Evolutionary conservation across 2,888 invertebrate genomes (phyloP), one percentile per base, ranked within the genome.

Genomic region (Drosophila pseudotalamancana): DNA sequence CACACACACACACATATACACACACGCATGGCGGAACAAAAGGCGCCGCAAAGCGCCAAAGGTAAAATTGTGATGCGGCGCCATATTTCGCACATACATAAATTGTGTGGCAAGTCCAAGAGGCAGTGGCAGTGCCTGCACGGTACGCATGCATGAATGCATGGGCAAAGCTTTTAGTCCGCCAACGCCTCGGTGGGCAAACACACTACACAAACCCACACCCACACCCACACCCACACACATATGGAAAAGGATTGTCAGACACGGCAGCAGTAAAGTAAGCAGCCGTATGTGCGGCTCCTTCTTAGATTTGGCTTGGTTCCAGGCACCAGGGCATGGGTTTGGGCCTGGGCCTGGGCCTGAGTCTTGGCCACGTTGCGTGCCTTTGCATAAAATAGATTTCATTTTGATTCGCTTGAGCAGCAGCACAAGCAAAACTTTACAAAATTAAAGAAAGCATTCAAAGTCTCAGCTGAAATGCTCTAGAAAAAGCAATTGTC

Each of bases 361-460:
- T 53, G 27, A 16, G 46, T 32, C 46, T 32, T 12, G 43, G 50
- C 32, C 66, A 62, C 63, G 69, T 56, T 74, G 72, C 73, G 83
- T 87, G 86, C 78, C 67, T 77, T 68, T 72, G 85, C 78, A 87
- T 88, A 87, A 88, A 86, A 86, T 80, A 78, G 71, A 83, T 86
- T 83, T 78, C 66, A 73, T 83, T 77, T 74, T 77, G 69, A 78
- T 69, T 86, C 79, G 68, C 78, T 69, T 60, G 79, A 70, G 63
- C 70, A 59, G 66, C 60, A 72, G 27, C 64, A 46, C 18, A 54
- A 43, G 46, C 48, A 57, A 48, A 75, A 63, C 23, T 45, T 48
- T 31, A 39, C 34, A 18, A 46, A 57, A 40, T 29, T n/a, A 49
- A 63, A 49, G 51, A 56, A 62, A 56, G 49, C 40, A 40, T 50